A percentile compares a stretch with the other conserved stretches of the same genome.
Evolutionary conservation across 2,113 vertebrate species (phyloP).

Genomic region (Grammomys surdaster): DNA sequence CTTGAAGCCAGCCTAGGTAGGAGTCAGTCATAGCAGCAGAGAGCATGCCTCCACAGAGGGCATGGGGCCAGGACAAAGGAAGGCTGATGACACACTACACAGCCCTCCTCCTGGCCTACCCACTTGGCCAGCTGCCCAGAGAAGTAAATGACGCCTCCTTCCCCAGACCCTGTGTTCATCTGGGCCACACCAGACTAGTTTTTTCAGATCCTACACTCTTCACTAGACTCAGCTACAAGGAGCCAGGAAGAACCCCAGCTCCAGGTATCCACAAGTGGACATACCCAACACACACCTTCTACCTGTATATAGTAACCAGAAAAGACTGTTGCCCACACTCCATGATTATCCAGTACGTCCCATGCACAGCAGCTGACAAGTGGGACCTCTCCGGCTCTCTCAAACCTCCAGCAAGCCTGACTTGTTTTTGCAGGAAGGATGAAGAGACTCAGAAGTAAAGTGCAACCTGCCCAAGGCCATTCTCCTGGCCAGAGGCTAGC

Average conservation of each 20-base stretch:
- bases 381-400: fast-evolving
- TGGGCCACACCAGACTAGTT: neutral
- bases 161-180: neutral
- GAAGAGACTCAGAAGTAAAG: neutral
- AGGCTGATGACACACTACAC: neutral
- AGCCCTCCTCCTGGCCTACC: neutral
- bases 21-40: neutral
- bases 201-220: neutral
- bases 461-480: neutral
- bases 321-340: neutral
- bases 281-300: neutral
- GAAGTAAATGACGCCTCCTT: too few relatives aligned
- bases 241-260: neutral
- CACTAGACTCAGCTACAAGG: neutral
- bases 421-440: neutral
- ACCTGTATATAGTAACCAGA: neutral
- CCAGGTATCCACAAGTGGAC: neutral
- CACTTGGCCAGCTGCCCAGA: neutral
- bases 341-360: neutral
- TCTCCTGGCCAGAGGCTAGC: neutral
- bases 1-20: neutral
- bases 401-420: fast-evolving
- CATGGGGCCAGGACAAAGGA: neutral
- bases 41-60: neutral
- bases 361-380: fast-evolving